Conservation (phyloP, 2,888 invertebrate species). For the Clepsis dumicolana region DNA sequence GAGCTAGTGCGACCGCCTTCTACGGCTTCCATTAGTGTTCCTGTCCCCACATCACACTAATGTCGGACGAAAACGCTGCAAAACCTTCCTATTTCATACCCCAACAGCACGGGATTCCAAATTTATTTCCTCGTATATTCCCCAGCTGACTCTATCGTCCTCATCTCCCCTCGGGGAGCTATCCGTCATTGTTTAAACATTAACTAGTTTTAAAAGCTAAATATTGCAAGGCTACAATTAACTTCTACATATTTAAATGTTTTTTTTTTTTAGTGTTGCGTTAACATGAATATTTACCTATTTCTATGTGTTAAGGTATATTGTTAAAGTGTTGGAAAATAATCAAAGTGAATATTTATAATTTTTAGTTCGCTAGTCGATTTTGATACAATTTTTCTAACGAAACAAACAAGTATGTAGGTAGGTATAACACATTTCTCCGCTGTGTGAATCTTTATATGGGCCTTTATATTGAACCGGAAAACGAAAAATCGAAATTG, state of each 20-base stretch:
- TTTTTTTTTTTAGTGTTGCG: not conserved
- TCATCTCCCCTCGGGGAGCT: slow-evolving; percentile 53
- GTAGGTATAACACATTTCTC: no score
- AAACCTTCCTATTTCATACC: slow-evolving; percentile 50
- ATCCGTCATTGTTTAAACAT: slow-evolving; percentile 58
- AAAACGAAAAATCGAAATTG: not conserved
- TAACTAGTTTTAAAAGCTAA: slow-evolving; percentile 43
- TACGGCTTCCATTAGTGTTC: slow-evolving; percentile 53
- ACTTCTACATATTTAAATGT: not conserved
- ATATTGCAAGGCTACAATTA: slow-evolving; percentile 20
- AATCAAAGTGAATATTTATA: no score
- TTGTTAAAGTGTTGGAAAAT: no score
- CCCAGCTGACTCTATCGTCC: slow-evolving; percentile 50
- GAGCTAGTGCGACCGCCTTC: slow-evolving; percentile 39
- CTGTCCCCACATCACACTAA: slow-evolving; percentile 48
- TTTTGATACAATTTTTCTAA: no score
- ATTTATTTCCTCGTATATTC: slow-evolving; percentile 51
- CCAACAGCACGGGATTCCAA: slow-evolving; percentile 45
- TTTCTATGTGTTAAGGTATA: no score
- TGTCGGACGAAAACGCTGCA: slow-evolving; percentile 49
- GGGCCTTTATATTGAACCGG: not conserved
- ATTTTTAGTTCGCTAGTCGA: no score
- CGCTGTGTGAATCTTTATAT: not conserved
- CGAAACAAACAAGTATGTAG: no score
- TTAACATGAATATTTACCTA: not conserved